phyloP scores from a whole-genome alignment of 2,113 vertebrate genomes.

The Anarhynchus alexandrinus region DNA sequence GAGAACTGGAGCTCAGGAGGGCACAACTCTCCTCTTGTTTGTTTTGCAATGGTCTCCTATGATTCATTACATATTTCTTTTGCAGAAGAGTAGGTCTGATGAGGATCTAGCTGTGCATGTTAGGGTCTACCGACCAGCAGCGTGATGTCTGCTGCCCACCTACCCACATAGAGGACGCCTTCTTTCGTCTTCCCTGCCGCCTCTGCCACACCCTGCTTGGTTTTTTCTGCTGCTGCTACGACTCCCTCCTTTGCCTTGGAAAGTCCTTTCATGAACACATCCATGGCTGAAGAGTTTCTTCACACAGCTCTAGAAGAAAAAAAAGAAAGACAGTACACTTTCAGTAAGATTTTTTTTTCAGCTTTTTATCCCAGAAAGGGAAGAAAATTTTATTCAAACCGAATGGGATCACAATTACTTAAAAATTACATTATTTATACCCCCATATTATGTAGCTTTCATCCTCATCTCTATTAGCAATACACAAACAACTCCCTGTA shows the following conservation, averaged over 20 bases:
- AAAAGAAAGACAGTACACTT: not conserved
- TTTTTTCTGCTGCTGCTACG: slow-evolving; percentile 85
- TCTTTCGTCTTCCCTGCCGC: slow-evolving; percentile 89
- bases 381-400: not conserved
- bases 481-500: not conserved
- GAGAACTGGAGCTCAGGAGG: not conserved
- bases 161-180: slow-evolving; percentile 86
- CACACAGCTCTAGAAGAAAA: not conserved
- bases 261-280: slow-evolving; percentile 84
- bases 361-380: not conserved
- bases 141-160: slow-evolving; percentile 24
- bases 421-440: not conserved
- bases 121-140: not conserved
- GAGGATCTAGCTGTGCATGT: not conserved
- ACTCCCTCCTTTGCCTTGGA: slow-evolving; percentile 88
- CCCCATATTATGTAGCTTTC: not conserved
- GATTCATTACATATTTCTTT: not conserved
- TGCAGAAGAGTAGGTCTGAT: not conserved
- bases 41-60: not conserved
- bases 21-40: not conserved
- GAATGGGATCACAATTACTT: not conserved
- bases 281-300: slow-evolving; percentile 76
- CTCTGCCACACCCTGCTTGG: slow-evolving; percentile 87
- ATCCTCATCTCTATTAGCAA: not conserved
- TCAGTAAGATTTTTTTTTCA: not conserved